phyloP scores from a whole-genome alignment of 2,888 invertebrate species.

The Nipponacmea schrenckii region DNA sequence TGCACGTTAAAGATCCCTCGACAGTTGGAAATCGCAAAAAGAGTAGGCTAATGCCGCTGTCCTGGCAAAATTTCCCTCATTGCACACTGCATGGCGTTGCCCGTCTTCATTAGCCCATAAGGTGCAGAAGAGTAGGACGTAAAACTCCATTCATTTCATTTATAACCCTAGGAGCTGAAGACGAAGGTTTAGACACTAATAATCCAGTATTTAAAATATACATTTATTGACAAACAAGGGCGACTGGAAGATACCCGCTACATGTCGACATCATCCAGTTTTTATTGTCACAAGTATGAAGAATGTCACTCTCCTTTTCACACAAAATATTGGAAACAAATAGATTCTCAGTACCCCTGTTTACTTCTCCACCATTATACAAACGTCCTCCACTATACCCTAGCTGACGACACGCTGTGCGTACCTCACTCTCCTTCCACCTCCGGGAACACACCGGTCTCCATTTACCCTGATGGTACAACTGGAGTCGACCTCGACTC shows the following conservation, averaged over 20 bases:
- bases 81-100: too few relatives aligned
- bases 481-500: conserved; percentile 44
- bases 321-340: neutral
- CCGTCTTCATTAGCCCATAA: too few relatives aligned
- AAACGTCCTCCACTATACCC: conserved; percentile 40
- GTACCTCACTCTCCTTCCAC: conserved; percentile 48
- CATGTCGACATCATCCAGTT: neutral
- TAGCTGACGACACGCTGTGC: conserved; percentile 51
- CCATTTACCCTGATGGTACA: conserved; percentile 48
- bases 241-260: neutral
- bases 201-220: too few relatives aligned
- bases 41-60: too few relatives aligned
- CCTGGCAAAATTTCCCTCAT: too few relatives aligned
- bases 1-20: too few relatives aligned
- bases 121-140: too few relatives aligned
- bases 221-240: neutral
- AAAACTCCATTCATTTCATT: too few relatives aligned
- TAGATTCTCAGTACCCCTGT: neutral
- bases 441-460: conserved; percentile 45
- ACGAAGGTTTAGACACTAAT: too few relatives aligned
- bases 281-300: neutral
- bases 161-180: too few relatives aligned
- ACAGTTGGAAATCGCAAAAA: too few relatives aligned
- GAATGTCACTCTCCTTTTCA: neutral
- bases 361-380: conserved; percentile 17